These are phyloP conservation scores for Eristalis arbustorum DNA, from an alignment of 2,888 invertebrate species.

Conservation along the genomic window DNA sequence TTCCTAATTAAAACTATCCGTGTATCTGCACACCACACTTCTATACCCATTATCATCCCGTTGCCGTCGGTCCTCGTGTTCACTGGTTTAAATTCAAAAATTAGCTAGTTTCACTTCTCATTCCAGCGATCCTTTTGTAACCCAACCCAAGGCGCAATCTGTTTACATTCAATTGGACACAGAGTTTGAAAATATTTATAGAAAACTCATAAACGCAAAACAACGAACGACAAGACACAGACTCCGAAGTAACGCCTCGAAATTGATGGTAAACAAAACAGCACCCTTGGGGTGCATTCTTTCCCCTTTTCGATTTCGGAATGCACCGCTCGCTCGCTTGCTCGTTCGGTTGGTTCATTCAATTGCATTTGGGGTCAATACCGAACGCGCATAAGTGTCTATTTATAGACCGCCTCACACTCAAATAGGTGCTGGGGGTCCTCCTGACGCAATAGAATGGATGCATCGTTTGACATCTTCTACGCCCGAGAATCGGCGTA, in stretches of 20 bases:
- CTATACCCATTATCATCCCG: not conserved
- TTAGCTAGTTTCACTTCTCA: not conserved
- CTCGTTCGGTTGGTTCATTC: constrained; percentile 42
- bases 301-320: constrained; percentile 47
- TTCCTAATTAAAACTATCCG: too few relatives aligned
- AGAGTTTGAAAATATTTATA: constrained; percentile 36
- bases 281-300: constrained; percentile 68
- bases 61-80: not conserved
- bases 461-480: constrained; percentile 68
- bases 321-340: not conserved
- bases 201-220: constrained; percentile 7
- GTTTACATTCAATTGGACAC: constrained; percentile 12
- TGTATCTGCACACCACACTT: not conserved
- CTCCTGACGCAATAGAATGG: constrained; percentile 65
- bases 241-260: constrained; percentile 44
- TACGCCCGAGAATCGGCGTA: constrained; percentile 50
- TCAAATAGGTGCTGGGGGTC: constrained; percentile 66
- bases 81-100: not conserved
- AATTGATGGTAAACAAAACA: constrained; percentile 57
- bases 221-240: not conserved
- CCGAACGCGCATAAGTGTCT: constrained; percentile 44
- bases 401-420: constrained; percentile 49
- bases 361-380: constrained; percentile 67
- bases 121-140: not conserved
- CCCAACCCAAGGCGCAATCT: not conserved